These are phyloP conservation scores for Corvus moneduloides DNA, from an alignment of 2,113 vertebrate species.

Conservation along the genomic window DNA sequence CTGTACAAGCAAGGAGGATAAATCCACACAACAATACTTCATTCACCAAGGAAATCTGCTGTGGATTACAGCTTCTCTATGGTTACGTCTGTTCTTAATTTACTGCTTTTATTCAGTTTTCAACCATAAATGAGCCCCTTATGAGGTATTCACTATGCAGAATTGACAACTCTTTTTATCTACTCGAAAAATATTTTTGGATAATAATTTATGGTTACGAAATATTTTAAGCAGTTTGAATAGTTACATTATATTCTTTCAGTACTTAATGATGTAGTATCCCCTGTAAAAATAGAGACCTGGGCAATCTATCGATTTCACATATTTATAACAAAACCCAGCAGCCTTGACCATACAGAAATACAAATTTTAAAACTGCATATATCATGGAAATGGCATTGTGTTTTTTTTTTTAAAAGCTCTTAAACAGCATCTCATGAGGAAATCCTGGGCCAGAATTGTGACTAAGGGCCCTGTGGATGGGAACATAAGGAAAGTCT, in stretches of 20 bases:
- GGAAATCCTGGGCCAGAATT: slow-evolving; percentile 59
- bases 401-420: slow-evolving; percentile 22
- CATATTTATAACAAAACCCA: slow-evolving; percentile 72
- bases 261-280: slow-evolving; percentile 73
- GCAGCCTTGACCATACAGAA: slow-evolving; percentile 62
- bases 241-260: slow-evolving; percentile 79
- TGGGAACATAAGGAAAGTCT: slow-evolving; percentile 41
- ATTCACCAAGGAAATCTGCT: slow-evolving; percentile 83
- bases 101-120: slow-evolving; percentile 84
- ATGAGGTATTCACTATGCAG: slow-evolving; percentile 82
- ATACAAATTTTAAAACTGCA: slow-evolving; percentile 58
- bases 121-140: slow-evolving; percentile 86
- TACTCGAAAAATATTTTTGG: slow-evolving; percentile 86
- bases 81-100: slow-evolving; percentile 84
- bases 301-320: slow-evolving; percentile 72
- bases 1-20: slow-evolving; percentile 81
- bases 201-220: slow-evolving; percentile 86
- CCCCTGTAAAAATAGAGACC: slow-evolving; percentile 70
- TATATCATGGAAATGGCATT: slow-evolving; percentile 67
- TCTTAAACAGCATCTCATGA: slow-evolving; percentile 69
- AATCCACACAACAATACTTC: slow-evolving; percentile 80
- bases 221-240: slow-evolving; percentile 82
- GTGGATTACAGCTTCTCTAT: slow-evolving; percentile 83
- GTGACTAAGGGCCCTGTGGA: slow-evolving; percentile 38
- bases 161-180: slow-evolving; percentile 88